Evolutionary conservation across 1,140 invertebrate species (phyloP).

Genomic region (Triops longicaudatus): DNA sequence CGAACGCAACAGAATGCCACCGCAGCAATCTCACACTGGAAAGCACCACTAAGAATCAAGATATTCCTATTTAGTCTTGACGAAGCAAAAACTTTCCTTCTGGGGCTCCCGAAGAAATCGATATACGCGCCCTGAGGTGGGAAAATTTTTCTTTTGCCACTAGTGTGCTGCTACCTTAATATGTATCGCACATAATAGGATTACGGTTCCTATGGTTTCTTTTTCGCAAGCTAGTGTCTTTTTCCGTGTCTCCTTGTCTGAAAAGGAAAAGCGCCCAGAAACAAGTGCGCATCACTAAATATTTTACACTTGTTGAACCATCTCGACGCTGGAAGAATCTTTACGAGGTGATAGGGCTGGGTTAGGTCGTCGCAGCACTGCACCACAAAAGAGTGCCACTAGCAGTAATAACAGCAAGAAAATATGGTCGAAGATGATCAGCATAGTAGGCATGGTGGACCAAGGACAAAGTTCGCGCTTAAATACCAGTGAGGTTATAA

Average conservation of each 20-base stretch:
- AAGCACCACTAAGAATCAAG: not conserved
- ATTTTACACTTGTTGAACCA: constrained; percentile 21
- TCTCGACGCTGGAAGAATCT: not conserved
- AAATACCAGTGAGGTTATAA: not conserved
- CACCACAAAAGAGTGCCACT: constrained; percentile 34
- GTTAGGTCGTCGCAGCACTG: constrained; percentile 21
- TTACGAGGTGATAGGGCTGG: not conserved
- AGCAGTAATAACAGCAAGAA: constrained; percentile 34
- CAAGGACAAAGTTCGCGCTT: not conserved
- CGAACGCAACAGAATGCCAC: not conserved
- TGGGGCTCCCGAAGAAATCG: not conserved
- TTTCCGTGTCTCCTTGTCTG: not conserved
- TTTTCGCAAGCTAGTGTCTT: not conserved
- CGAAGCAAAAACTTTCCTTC: not conserved
- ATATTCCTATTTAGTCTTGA: not conserved
- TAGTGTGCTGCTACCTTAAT: not conserved
- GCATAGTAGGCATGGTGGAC: constrained; percentile 33
- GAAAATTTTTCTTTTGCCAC: not conserved
- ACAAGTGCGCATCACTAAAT: not conserved
- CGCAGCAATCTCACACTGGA: constrained; percentile 10
- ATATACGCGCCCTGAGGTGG: not conserved
- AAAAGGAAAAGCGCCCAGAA: not conserved
- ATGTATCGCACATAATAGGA: not conserved
- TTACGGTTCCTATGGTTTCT: not conserved
- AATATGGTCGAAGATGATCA: constrained; percentile 36